Conservation (phyloP, 2,888 invertebrate species). For the Julus scandinavius region DNA sequence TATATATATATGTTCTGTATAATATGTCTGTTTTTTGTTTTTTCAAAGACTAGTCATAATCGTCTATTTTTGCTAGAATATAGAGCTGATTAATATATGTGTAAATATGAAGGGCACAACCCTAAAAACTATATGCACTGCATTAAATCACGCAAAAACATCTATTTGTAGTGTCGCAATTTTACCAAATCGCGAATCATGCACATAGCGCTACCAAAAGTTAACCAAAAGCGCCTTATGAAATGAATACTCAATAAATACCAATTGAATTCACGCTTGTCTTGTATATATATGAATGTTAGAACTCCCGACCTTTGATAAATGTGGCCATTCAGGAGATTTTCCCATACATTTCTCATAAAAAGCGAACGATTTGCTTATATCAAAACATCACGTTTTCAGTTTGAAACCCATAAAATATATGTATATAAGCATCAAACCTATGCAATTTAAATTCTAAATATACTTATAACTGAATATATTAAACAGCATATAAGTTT, state of each 20-base stretch:
- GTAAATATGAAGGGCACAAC: background rate
- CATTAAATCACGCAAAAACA: background rate
- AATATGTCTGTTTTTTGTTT: background rate
- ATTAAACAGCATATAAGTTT: background rate
- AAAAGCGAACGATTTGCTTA: background rate
- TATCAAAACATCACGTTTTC: background rate
- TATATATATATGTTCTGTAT: background rate
- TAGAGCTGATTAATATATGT: conserved; percentile 37
- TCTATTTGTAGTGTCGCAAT: background rate
- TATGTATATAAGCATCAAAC: no score
- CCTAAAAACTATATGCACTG: background rate
- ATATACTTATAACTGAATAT: no score
- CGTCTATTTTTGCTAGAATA: conserved; percentile 17
- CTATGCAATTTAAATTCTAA: no score
- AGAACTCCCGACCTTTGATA: no score
- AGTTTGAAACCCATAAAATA: background rate
- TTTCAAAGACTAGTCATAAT: background rate
- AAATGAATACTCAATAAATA: conserved; percentile 31
- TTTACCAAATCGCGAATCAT: background rate
- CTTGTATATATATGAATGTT: background rate
- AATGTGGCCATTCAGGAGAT: no score
- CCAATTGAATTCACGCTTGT: background rate
- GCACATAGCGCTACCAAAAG: background rate
- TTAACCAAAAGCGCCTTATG: background rate
- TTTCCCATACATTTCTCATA: background rate